phyloP scores from a whole-genome alignment of 2,888 invertebrate species.

The Cistogaster globosa region DNA sequence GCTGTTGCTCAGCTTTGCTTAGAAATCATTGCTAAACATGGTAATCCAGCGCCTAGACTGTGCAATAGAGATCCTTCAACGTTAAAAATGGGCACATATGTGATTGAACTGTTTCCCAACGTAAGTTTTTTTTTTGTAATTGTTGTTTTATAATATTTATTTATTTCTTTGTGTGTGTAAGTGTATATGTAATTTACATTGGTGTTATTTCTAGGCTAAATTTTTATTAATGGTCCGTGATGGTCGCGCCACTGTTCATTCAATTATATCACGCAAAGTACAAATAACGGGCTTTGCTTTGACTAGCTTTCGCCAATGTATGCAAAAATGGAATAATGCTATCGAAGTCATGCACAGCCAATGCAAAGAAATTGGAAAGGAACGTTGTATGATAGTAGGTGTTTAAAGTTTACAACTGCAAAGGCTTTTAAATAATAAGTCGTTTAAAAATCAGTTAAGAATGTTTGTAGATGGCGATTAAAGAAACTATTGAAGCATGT shows the following conservation, averaged over 20 bases:
- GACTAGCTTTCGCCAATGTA: slow-evolving; percentile 95
- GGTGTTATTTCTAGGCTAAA: slow-evolving; percentile 86
- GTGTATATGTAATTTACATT: no score
- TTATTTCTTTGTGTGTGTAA: no score
- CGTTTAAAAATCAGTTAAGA: no score
- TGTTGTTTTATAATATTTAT: no score
- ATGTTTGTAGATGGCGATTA: no score
- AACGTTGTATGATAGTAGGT: slow-evolving; percentile 89
- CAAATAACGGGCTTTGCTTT: slow-evolving; percentile 93
- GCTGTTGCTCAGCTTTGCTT: slow-evolving; percentile 98
- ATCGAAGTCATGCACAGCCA: slow-evolving; percentile 97
- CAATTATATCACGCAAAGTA: slow-evolving; percentile 97
- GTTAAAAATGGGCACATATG: slow-evolving; percentile 97
- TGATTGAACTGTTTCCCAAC: slow-evolving; percentile 97
- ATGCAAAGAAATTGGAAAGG: slow-evolving; percentile 91
- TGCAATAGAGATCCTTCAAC: slow-evolving; percentile 99
- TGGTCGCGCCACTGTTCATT: slow-evolving; percentile 98
- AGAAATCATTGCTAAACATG: slow-evolving; percentile 97
- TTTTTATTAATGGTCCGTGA: slow-evolving; percentile 99
- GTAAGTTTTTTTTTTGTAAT: slow-evolving; percentile 74
- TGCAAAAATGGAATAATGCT: slow-evolving; percentile 98
- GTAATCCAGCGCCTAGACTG: slow-evolving; percentile 95
- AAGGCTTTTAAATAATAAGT: background rate
- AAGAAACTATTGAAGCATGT: no score
- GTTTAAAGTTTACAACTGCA: background rate